Percentiles rank a stretch among this genome's conserved stretches.
Conservation (phyloP, 2,113 vertebrate species). For the Microtus richardsoni region DNA sequence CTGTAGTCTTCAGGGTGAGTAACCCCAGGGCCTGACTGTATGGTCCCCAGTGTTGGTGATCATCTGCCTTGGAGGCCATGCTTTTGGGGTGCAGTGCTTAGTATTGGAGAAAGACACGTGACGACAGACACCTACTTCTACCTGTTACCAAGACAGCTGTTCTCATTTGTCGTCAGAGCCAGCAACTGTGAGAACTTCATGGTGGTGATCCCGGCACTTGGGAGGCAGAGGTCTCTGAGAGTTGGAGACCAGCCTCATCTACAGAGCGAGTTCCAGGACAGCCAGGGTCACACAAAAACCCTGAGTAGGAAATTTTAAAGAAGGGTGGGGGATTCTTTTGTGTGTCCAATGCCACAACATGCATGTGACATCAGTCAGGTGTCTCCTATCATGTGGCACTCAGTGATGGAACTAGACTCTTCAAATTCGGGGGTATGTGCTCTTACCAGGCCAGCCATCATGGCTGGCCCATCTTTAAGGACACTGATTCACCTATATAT, state of each 20-base stretch:
- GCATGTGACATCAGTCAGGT: not conserved
- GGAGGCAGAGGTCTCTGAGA: not conserved
- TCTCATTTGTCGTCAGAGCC: not conserved
- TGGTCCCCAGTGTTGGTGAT: not conserved
- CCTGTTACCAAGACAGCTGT: too few relatives aligned
- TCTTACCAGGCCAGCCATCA: not conserved
- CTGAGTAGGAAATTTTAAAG: not conserved
- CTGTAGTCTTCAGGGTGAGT: not conserved
- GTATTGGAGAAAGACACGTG: too few relatives aligned
- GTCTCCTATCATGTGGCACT: not conserved
- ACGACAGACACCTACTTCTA: too few relatives aligned
- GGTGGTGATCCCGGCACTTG: not conserved
- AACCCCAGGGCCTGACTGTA: too few relatives aligned
- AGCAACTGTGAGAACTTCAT: too few relatives aligned
- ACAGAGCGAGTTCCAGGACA: not conserved
- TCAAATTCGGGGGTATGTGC: not conserved
- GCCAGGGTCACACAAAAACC: too few relatives aligned
- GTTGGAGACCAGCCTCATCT: not conserved
- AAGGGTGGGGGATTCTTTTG: too few relatives aligned
- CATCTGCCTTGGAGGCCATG: not conserved
- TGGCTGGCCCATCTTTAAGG: too few relatives aligned
- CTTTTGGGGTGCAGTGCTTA: not conserved
- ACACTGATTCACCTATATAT: too few relatives aligned
- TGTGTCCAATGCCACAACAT: not conserved
- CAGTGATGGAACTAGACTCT: not conserved